A percentile compares a stretch with the other conserved stretches of the same genome.
Conservation (phyloP, 2,888 invertebrate species). For the Chelonus formosanus region DNA sequence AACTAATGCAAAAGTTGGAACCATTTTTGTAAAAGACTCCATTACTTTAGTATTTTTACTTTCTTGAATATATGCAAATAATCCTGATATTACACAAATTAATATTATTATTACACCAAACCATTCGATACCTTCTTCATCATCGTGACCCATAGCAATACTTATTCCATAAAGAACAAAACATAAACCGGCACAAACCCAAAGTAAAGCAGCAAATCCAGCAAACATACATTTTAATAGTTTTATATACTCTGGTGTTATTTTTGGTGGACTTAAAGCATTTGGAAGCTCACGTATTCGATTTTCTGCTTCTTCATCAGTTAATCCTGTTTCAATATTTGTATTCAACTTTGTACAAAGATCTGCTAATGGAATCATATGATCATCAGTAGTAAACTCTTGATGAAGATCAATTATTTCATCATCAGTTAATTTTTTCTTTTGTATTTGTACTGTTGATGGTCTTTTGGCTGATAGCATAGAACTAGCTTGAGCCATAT, state of each 20-base stretch:
- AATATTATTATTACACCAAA: conserved; percentile 72
- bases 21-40: conserved; percentile 85
- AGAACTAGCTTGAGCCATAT: conserved; percentile 32
- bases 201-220: conserved; percentile 83
- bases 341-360: conserved; percentile 55
- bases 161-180: conserved; percentile 70
- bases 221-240: conserved; percentile 71
- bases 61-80: conserved; percentile 79
- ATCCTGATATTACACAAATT: conserved; percentile 67
- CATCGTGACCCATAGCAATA: conserved; percentile 64
- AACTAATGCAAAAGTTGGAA: conserved; percentile 76
- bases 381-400: conserved; percentile 58
- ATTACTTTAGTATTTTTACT: conserved; percentile 80
- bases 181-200: conserved; percentile 80
- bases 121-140: conserved; percentile 68
- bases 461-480: conserved; percentile 31
- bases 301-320: conserved; percentile 68
- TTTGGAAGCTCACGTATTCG: conserved; percentile 75
- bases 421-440: conserved; percentile 50
- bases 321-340: conserved; percentile 68
- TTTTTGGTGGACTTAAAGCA: conserved; percentile 76
- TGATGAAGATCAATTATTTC: conserved; percentile 56
- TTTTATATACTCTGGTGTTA: conserved; percentile 77
- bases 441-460: conserved; percentile 39
- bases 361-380: conserved; percentile 50